Conservation (phyloP, 2,888 invertebrate species). For the Congeria kusceri region DNA sequence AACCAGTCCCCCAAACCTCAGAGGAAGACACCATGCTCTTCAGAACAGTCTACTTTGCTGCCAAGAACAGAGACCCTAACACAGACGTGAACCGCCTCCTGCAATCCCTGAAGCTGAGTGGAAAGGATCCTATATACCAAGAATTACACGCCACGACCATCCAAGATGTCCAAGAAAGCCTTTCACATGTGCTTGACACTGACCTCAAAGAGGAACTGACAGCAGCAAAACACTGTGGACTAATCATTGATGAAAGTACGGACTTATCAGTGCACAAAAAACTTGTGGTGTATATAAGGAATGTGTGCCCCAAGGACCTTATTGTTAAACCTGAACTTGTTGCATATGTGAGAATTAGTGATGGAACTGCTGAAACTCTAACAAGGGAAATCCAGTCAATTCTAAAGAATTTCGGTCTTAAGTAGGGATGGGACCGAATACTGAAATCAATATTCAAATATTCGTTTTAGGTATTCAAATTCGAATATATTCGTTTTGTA, state of each 20-base stretch:
- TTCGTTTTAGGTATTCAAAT: too few relatives aligned
- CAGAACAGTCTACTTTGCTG: constrained; percentile 32
- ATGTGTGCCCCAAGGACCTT: constrained; percentile 1
- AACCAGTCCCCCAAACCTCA: background rate
- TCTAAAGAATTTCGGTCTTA: too few relatives aligned
- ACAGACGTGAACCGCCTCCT: constrained; percentile 2
- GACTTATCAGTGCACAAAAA: constrained; percentile 24
- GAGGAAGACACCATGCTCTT: constrained; percentile 11
- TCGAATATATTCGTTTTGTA: too few relatives aligned
- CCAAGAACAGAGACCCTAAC: constrained; percentile 13
- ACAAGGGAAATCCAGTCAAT: constrained; percentile 4
- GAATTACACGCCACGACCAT: constrained; percentile 11
- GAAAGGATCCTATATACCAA: background rate
- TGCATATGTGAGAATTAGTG: constrained; percentile 23
- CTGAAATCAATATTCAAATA: too few relatives aligned
- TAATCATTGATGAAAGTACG: constrained; percentile 29
- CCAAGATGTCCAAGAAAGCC: constrained; percentile 6
- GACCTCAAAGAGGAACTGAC: constrained; percentile 4
- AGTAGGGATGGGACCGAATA: too few relatives aligned
- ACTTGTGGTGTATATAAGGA: constrained; percentile 21
- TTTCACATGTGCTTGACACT: constrained; percentile 14
- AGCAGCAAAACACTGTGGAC: constrained; percentile 11
- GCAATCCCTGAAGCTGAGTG: constrained; percentile 13
- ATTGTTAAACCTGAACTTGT: constrained; percentile 15
- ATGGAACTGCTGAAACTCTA: constrained; percentile 19